Percentiles rank a stretch among this genome's conserved stretches.
phyloP scores from a whole-genome alignment of 2,888 invertebrate genomes.

The Ecliptopera silaceata region DNA sequence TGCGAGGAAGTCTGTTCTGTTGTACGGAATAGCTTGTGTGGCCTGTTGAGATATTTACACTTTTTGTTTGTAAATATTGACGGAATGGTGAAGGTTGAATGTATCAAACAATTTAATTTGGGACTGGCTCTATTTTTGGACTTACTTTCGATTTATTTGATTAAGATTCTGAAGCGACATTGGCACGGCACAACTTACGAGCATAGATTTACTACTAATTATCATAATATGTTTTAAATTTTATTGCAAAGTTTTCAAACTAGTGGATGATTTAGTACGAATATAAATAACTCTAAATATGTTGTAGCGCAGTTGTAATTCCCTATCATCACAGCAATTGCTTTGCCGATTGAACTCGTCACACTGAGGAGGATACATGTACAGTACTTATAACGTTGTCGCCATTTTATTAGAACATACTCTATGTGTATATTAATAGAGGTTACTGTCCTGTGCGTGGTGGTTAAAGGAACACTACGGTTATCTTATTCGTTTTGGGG shows the following conservation, averaged over 20 bases:
- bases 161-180: slow-evolving; percentile 10
- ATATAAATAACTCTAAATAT: not conserved
- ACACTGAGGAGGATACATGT: slow-evolving; percentile 28
- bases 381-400: slow-evolving; percentile 1
- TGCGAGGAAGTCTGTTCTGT: slow-evolving; percentile 18
- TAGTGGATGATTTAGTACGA: too few relatives aligned
- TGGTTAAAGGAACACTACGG: slow-evolving; percentile 41
- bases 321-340: slow-evolving; percentile 31
- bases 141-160: slow-evolving; percentile 11
- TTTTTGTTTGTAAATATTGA: slow-evolving; percentile 21
- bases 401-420: slow-evolving; percentile 9
- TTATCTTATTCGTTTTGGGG: slow-evolving; percentile 57
- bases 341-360: slow-evolving; percentile 30
- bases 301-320: slow-evolving; percentile 2
- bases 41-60: slow-evolving; percentile 9
- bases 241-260: too few relatives aligned
- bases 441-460: slow-evolving; percentile 11
- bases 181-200: slow-evolving; percentile 7
- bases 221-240: too few relatives aligned
- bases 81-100: slow-evolving; percentile 19
- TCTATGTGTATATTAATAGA: slow-evolving; percentile 5
- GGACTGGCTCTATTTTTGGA: slow-evolving; percentile 13
- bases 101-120: slow-evolving; percentile 7
- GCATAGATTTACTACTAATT: too few relatives aligned
- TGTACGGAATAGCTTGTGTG: slow-evolving; percentile 3